These are phyloP conservation scores for Mactromeris polynyma DNA, from an alignment of 2,888 invertebrate genomes.

Conservation along the genomic window DNA sequence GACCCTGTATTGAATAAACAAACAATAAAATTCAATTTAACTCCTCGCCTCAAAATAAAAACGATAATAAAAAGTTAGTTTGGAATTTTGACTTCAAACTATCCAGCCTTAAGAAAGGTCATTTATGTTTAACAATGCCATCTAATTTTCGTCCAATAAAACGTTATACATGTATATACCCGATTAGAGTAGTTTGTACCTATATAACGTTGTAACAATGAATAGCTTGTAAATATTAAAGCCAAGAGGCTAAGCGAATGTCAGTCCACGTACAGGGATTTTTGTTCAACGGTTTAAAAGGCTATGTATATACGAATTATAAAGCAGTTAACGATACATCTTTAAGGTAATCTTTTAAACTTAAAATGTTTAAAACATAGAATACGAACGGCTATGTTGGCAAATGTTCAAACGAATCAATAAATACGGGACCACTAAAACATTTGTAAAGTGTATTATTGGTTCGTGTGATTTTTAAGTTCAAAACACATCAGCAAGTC, in stretches of 20 bases:
- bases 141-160: background rate
- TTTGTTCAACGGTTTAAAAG: slow-evolving; percentile 5
- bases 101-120: background rate
- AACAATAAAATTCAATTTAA: background rate
- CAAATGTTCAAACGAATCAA: slow-evolving; percentile 3
- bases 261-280: background rate
- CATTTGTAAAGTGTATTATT: background rate
- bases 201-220: background rate
- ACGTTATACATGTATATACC: background rate
- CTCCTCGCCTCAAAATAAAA: background rate
- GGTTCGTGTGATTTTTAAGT: slow-evolving; percentile 29
- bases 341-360: slow-evolving; percentile 5
- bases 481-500: slow-evolving; percentile 35
- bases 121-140: background rate
- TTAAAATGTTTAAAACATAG: slow-evolving; percentile 13
- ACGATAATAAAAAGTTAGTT: background rate
- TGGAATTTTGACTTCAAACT: background rate
- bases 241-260: background rate
- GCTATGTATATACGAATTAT: background rate
- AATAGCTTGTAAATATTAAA: background rate
- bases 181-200: slow-evolving; percentile 5
- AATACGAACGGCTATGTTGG: background rate
- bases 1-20: background rate
- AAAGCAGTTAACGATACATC: background rate
- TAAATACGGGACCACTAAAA: background rate